These are phyloP conservation scores for Porites lutea DNA, from an alignment of 64 coral and sea anemone species.

Conservation along the genomic window DNA sequence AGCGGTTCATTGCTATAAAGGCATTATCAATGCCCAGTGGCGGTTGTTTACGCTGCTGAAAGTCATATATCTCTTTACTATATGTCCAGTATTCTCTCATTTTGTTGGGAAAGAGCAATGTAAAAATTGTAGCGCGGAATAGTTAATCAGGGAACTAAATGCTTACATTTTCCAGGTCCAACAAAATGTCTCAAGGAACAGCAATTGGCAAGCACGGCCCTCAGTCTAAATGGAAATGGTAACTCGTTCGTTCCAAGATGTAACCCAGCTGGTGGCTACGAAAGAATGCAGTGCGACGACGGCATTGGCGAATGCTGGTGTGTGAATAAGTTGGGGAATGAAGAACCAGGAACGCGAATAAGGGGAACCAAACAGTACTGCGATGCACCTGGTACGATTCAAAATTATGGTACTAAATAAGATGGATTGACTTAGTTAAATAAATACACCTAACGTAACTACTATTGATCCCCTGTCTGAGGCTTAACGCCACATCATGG, in stretches of 20 bases:
- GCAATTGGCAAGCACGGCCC: background rate
- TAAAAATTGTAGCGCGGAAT: too few relatives aligned
- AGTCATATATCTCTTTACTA: too few relatives aligned
- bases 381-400: constrained; percentile 76
- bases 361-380: constrained; percentile 74
- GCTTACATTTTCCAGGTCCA: background rate
- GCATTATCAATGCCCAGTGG: too few relatives aligned
- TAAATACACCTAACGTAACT: background rate
- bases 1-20: too few relatives aligned
- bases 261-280: constrained; percentile 72
- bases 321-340: constrained; percentile 80
- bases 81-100: too few relatives aligned
- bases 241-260: constrained; percentile 75
- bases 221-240: background rate
- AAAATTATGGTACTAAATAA: background rate
- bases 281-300: constrained; percentile 79
- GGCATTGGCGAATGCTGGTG: constrained; percentile 89
- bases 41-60: too few relatives aligned
- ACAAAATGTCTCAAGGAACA: constrained; percentile 79
- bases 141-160: too few relatives aligned
- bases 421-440: background rate
- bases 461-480: background rate
- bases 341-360: constrained; percentile 77
- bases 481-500: too few relatives aligned
- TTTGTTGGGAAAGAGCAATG: too few relatives aligned